These are phyloP conservation scores for Lethenteron reissneri DNA, from an alignment of 2,113 vertebrate genomes.

Conservation along the genomic window DNA sequence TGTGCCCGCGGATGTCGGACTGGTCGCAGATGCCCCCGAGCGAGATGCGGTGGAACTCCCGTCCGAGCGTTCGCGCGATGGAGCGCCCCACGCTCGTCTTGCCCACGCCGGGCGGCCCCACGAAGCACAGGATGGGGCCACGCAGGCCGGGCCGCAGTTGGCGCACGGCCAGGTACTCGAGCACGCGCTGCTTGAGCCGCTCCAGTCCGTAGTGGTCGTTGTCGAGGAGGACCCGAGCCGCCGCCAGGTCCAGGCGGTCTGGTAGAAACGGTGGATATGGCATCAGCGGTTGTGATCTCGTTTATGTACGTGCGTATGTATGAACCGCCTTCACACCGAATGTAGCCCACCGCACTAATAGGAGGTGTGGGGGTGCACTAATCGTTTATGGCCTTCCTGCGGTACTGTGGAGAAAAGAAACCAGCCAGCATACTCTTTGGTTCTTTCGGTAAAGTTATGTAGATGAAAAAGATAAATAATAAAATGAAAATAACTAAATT, in stretches of 20 bases:
- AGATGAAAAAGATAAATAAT: too few relatives aligned
- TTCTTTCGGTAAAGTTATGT: too few relatives aligned
- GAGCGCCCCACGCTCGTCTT: conserved; percentile 92
- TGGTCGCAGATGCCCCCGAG: conserved; percentile 86
- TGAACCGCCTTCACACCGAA: too few relatives aligned
- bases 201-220: conserved; percentile 92
- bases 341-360: too few relatives aligned
- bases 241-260: conserved; percentile 74
- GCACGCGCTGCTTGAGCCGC: conserved; percentile 70
- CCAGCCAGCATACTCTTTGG: too few relatives aligned
- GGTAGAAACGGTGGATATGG: not conserved
- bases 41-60: conserved; percentile 85
- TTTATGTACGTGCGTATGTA: too few relatives aligned
- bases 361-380: too few relatives aligned
- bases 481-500: too few relatives aligned
- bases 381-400: too few relatives aligned
- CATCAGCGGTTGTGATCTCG: too few relatives aligned
- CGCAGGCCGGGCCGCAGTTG: conserved; percentile 72
- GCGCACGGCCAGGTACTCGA: conserved; percentile 81
- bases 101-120: conserved; percentile 81
- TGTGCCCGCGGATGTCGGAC: conserved; percentile 87
- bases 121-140: conserved; percentile 86
- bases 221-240: conserved; percentile 61
- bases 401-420: not conserved
- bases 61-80: conserved; percentile 65